phyloP scores from a whole-genome alignment of 2,113 vertebrate species.

The Phyllopteryx taeniolatus region DNA sequence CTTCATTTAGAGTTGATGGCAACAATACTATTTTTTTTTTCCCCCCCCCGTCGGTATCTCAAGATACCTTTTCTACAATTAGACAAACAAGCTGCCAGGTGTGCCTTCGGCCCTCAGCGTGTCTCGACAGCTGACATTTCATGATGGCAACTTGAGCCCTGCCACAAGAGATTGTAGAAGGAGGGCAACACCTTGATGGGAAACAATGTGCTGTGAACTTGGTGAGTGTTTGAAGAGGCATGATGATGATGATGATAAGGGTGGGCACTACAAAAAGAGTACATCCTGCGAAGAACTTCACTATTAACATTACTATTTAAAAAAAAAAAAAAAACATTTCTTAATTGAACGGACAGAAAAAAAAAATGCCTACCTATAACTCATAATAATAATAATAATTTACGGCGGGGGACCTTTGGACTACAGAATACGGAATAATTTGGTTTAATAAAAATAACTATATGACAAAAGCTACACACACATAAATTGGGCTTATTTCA shows the following conservation, averaged over 20 bases:
- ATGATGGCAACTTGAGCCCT: slow-evolving; percentile 52
- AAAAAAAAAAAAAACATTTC: no score
- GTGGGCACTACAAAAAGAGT: slow-evolving; percentile 7
- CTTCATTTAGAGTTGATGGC: slow-evolving; percentile 72
- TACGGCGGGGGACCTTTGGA: no score
- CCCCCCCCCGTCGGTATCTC: slow-evolving; percentile 64
- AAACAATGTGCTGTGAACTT: slow-evolving; percentile 39
- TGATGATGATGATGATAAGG: background rate
- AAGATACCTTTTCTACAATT: slow-evolving; percentile 75
- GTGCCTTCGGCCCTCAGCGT: slow-evolving; percentile 52
- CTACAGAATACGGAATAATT: no score
- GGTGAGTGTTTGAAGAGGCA: slow-evolving; percentile 9
- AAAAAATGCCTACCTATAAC: no score
- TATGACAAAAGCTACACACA: no score
- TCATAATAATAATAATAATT: no score
- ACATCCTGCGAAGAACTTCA: background rate
- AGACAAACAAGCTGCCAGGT: slow-evolving; percentile 76
- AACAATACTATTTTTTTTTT: slow-evolving; percentile 28
- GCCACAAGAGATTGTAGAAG: slow-evolving; percentile 31
- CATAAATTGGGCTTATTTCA: no score
- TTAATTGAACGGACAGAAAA: no score
- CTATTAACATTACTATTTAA: no score
- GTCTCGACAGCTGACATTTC: slow-evolving; percentile 55
- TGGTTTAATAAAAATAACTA: no score
- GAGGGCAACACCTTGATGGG: slow-evolving; percentile 55